Conservation (phyloP, 30 jellyfish, hydroid and myxozoan species). For the Cassiopea xamachana region DNA sequence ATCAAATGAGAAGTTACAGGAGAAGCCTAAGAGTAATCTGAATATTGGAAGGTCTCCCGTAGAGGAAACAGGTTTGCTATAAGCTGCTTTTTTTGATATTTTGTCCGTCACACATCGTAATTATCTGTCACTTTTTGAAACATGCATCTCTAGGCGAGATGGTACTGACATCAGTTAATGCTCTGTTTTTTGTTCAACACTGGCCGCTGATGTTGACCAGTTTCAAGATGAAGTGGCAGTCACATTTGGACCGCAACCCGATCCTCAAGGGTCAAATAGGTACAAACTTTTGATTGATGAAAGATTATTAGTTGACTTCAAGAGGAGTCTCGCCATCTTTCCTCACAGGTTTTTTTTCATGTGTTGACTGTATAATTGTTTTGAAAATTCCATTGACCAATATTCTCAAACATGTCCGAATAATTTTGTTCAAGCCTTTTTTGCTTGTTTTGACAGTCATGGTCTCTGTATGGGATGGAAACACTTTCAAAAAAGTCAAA, state of each 20-base stretch:
- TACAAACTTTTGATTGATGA: neutral
- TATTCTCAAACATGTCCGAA: no score
- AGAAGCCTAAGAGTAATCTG: slow-evolving; percentile 42
- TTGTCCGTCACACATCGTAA: neutral
- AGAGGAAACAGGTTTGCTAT: slow-evolving; percentile 69
- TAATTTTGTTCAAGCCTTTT: no score
- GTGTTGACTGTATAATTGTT: neutral
- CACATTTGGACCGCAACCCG: neutral
- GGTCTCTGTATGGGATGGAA: slow-evolving; percentile 93
- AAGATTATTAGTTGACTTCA: no score
- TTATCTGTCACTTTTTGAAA: neutral
- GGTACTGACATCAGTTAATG: neutral
- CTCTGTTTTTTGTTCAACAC: neutral
- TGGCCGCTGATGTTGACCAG: neutral
- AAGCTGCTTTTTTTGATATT: neutral
- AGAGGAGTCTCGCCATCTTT: no score
- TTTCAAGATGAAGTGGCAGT: neutral
- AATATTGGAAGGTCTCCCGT: slow-evolving; percentile 55
- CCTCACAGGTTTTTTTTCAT: neutral
- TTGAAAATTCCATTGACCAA: no score
- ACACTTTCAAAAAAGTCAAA: slow-evolving; percentile 80
- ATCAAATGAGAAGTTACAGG: neutral
- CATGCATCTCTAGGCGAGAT: neutral
- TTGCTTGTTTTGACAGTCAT: slow-evolving; percentile 36
- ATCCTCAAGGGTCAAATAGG: neutral